Evolutionary conservation across 2,888 invertebrate genomes (phyloP).

Genomic region (Drosophila mayaguana): DNA sequence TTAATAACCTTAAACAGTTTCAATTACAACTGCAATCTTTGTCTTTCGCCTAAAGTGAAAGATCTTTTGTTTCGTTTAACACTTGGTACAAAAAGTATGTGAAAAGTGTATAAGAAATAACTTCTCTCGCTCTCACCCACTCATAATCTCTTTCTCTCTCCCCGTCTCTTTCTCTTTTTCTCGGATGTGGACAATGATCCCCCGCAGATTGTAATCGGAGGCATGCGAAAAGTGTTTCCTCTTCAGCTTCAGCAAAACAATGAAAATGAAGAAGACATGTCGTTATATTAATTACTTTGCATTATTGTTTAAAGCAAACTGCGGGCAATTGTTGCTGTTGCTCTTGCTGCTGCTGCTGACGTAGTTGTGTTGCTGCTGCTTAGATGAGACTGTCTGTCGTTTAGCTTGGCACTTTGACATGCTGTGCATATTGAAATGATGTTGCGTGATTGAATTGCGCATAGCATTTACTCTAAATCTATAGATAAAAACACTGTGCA

Average conservation of each 20-base stretch:
- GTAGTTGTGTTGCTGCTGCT: conserved; percentile 23
- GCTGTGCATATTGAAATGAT: conserved; percentile 52
- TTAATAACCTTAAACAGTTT: conserved; percentile 8
- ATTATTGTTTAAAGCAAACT: conserved; percentile 76
- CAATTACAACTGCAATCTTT: conserved; percentile 1
- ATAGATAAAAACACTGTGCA: conserved; percentile 7
- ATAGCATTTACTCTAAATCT: conserved; percentile 3
- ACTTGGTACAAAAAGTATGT: conserved; percentile 27
- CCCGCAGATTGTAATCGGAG: conserved; percentile 51
- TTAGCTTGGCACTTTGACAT: conserved; percentile 48
- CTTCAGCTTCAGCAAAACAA: conserved; percentile 48
- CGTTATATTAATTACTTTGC: conserved; percentile 79
- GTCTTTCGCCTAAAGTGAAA: conserved; percentile 21
- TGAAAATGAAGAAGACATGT: conserved; percentile 26
- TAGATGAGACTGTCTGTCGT: conserved; percentile 41
- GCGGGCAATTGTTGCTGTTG: conserved; percentile 49
- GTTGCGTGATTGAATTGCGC: conserved; percentile 50
- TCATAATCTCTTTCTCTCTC: neutral
- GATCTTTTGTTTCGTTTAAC: conserved; percentile 49
- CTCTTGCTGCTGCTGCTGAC: conserved; percentile 15
- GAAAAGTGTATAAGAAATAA: conserved; percentile 15
- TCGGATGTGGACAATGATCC: conserved; percentile 34
- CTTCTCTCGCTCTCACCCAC: too few species aligned
- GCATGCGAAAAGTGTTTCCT: conserved; percentile 49
- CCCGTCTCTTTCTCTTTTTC: neutral